These are phyloP conservation scores for Notarius quadriscutis DNA, from an alignment of 2,113 vertebrate genomes.

Conservation along the genomic window DNA sequence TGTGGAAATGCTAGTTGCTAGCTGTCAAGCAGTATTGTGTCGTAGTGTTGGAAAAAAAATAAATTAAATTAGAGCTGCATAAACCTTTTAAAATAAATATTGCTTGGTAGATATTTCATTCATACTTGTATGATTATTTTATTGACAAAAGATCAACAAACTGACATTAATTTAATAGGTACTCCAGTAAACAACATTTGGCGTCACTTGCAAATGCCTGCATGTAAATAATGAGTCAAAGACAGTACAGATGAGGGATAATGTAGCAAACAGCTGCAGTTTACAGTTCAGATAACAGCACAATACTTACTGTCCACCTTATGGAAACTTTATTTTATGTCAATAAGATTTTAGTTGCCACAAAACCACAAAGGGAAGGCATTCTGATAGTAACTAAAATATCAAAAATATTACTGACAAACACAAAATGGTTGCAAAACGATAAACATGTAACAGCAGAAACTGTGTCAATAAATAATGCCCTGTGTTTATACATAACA, in stretches of 20 bases:
- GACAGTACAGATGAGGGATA: not conserved
- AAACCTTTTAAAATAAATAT: not conserved
- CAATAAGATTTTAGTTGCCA: not conserved
- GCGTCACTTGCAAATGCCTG: not conserved
- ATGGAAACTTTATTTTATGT: not conserved
- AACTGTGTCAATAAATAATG: not conserved
- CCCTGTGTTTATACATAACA: not conserved
- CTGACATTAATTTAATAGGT: not conserved
- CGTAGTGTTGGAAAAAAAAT: not conserved
- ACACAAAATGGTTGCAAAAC: not conserved
- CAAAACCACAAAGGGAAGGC: not conserved
- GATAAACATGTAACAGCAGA: not conserved
- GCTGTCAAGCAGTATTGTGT: not conserved
- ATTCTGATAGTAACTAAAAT: not conserved
- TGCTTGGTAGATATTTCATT: not conserved
- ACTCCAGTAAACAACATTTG: not conserved
- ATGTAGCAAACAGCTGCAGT: not conserved
- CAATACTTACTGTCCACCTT: not conserved
- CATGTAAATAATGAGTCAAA: not conserved
- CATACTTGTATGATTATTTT: no score
- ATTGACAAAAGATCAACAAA: not conserved
- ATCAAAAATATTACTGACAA: not conserved
- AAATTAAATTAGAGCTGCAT: not conserved
- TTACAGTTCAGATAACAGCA: not conserved
- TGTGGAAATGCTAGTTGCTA: not conserved